Base-by-base conservation (phyloP, 2,888 invertebrate genomes). In the Neoascia interrupta region DNA sequence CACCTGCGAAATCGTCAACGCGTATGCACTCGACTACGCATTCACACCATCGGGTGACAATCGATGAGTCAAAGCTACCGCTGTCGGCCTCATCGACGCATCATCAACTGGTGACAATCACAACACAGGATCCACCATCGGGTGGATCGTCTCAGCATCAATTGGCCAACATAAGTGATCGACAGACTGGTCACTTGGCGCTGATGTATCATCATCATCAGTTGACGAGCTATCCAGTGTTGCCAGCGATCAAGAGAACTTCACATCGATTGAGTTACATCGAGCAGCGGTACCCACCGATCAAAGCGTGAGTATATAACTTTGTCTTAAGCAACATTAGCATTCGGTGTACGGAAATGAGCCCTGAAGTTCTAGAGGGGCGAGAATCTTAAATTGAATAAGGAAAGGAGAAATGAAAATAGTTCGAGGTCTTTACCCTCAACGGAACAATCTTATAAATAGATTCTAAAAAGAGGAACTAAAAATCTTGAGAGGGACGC, bases 1-100 rank as follows among this genome's bases (percentile, higher is more conserved):
- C 91, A 68, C 94, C 94, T 18, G 91, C 91, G 3, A 85, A 87
- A 4, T 82, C 84, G 0, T 85, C 86, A 4, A 85, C 87, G 10
- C 85, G 89, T 0, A 75, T 85, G 31, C 85, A 85, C 54, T 85
- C 85, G 18, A 84, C 85, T 34, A 83, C 85, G 0, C 75, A 75
- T 13, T 86, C 87, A 41, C 87, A 87, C 60, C 88, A 88, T 83
- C 88, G 88, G 56, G 88, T 88, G 36, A 88, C 88, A 69, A 89
- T 89, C 74, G 88, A 89, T 61, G 89, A 89, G 73, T 84, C 87
- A 1, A 87, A 85, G 73, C 81, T 88, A 69, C 88, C 89, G 18
- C 54, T 83, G n/a, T 81, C 86, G 82, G 68, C 84, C 36, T 83
- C 85, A 73, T 83, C 85, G 43, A 84, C 83, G 31, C 85, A 85